These are phyloP conservation scores for Clusia tigrina DNA, from an alignment of 2,888 invertebrate species.

Conservation along the genomic window DNA sequence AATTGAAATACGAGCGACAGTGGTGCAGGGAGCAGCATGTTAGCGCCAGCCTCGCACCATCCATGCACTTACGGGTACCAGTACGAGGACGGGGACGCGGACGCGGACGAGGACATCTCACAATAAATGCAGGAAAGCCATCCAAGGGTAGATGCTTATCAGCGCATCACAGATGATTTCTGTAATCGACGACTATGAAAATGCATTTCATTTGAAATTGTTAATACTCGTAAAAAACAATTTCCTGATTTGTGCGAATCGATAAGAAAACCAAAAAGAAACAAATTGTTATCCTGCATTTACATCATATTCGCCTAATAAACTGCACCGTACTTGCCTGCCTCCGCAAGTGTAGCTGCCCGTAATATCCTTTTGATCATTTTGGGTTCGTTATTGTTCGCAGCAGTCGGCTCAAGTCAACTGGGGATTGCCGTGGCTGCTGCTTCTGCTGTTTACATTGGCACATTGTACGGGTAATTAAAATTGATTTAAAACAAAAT, in stretches of 20 bases:
- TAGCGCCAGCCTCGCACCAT: neutral
- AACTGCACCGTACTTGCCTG: no score
- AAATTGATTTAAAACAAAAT: no score
- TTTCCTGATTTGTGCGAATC: conserved; percentile 44
- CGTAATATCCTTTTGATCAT: conserved; percentile 31
- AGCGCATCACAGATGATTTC: conserved; percentile 49
- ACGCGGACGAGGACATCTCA: no score
- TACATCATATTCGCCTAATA: conserved; percentile 29
- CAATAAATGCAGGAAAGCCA: neutral
- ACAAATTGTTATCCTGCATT: conserved; percentile 48
- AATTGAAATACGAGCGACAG: neutral
- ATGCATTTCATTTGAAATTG: conserved; percentile 36
- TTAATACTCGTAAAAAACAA: conserved; percentile 47
- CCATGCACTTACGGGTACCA: no score
- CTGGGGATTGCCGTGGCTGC: neutral
- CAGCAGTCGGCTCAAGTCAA: neutral
- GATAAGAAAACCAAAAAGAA: conserved; percentile 49
- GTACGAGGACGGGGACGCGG: no score
- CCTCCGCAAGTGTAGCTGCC: no score
- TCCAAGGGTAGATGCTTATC: conserved; percentile 52
- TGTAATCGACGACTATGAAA: conserved; percentile 43
- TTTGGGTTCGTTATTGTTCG: conserved; percentile 12
- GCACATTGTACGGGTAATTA: no score
- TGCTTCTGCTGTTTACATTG: neutral
- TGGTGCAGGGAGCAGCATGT: neutral